Percentiles rank a stretch among this genome's conserved stretches.
phyloP scores from a whole-genome alignment of 2,888 invertebrate genomes.

The Muschampia plurimacula region DNA sequence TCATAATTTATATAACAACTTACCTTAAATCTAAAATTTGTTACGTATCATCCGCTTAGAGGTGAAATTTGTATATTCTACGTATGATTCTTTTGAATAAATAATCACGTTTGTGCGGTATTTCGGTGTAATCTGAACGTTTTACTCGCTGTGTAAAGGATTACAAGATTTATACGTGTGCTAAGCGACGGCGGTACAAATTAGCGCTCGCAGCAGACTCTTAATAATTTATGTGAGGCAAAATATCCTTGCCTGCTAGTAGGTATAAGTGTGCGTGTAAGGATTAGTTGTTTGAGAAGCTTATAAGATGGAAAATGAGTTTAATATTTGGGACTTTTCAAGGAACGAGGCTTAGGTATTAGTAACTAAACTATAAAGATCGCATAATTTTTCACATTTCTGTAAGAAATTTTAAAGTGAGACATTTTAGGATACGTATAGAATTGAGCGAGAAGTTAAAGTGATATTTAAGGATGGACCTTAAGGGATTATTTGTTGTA shows the following conservation, averaged over 20 bases:
- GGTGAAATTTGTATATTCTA: conserved; percentile 12
- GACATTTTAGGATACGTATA: too few species aligned
- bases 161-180: conserved; percentile 28
- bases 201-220: conserved; percentile 17
- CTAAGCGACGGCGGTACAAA: conserved; percentile 21
- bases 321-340: too few species aligned
- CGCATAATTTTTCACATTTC: too few species aligned
- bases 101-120: conserved; percentile 27
- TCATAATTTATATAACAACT: too few species aligned
- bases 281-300: not conserved
- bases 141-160: conserved; percentile 31
- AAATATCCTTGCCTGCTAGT: conserved; percentile 7
- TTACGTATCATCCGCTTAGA: conserved; percentile 12
- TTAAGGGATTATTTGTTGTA: too few species aligned
- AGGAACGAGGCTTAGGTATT: too few species aligned
- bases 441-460: too few species aligned
- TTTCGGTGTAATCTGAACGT: conserved; percentile 27
- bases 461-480: too few species aligned
- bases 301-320: too few species aligned
- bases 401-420: too few species aligned
- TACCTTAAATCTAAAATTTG: too few species aligned
- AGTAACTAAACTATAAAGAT: too few species aligned
- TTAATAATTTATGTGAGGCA: conserved; percentile 16
- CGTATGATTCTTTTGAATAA: conserved; percentile 31
- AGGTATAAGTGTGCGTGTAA: not conserved